Conservation (phyloP, 2,797 vertebrate genomes). For the Smutsia temminckii region DNA sequence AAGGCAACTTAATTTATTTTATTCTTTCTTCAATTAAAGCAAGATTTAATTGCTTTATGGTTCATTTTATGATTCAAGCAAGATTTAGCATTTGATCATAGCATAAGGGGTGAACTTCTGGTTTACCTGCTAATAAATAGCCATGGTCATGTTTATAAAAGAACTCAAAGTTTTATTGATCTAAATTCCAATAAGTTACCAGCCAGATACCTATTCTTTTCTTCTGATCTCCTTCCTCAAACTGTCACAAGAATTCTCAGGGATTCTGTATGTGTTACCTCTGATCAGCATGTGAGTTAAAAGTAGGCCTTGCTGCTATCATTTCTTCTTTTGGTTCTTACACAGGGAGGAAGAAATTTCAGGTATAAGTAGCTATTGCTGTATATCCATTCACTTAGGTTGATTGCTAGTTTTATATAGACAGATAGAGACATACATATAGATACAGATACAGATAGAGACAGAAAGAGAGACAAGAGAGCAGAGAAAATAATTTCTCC, state of each 20-base stretch:
- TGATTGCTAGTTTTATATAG: neutral
- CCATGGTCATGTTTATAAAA: neutral
- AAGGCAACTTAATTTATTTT: conserved; percentile 28
- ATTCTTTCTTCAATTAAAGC: neutral
- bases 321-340: neutral
- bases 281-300: neutral
- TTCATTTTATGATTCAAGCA: neutral
- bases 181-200: neutral
- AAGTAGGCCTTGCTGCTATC: neutral
- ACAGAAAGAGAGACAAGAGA: neutral
- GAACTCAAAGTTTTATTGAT: neutral
- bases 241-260: neutral
- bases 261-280: neutral
- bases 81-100: conserved; percentile 27
- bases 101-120: neutral
- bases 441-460: neutral
- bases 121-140: neutral
- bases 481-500: neutral
- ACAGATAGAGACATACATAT: neutral
- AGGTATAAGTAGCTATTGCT: neutral
- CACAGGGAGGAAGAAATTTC: neutral
- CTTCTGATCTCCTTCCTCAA: neutral
- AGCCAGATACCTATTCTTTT: neutral
- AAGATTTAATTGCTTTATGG: neutral
- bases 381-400: neutral